These are phyloP conservation scores for Poeciliopsis turneri DNA, from an alignment of 2,797 vertebrate species.

Conservation along the genomic window DNA sequence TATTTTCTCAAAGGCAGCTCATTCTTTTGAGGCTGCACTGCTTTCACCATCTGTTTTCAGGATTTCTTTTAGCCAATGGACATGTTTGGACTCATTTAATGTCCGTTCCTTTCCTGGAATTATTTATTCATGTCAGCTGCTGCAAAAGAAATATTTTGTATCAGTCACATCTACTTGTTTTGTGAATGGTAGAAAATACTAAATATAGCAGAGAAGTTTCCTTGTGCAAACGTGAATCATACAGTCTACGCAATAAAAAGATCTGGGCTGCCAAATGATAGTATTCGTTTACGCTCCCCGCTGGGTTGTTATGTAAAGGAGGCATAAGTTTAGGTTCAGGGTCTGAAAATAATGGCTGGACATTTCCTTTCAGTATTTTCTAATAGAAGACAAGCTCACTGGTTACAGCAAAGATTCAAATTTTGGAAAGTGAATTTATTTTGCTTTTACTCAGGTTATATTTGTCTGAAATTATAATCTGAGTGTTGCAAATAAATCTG, in stretches of 20 bases:
- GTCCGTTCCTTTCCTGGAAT: neutral
- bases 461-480: no score
- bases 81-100: neutral
- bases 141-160: neutral
- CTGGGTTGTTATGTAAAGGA: neutral
- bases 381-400: neutral
- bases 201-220: neutral
- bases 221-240: neutral
- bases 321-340: neutral
- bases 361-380: neutral
- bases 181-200: neutral
- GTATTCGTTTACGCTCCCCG: neutral
- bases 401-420: neutral
- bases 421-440: neutral
- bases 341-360: neutral
- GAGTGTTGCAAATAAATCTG: neutral
- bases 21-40: neutral
- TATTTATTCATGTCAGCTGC: neutral
- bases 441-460: neutral
- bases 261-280: neutral
- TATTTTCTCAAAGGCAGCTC: conserved; percentile 3
- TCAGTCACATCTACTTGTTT: neutral
- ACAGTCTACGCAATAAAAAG: neutral
- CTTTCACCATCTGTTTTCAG: neutral
- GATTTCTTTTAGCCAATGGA: neutral